A percentile compares a stretch with the other conserved stretches of the same genome.
Evolutionary conservation across 2,797 vertebrate genomes (phyloP).

Genomic region (Acipenser oxyrinchus): DNA sequence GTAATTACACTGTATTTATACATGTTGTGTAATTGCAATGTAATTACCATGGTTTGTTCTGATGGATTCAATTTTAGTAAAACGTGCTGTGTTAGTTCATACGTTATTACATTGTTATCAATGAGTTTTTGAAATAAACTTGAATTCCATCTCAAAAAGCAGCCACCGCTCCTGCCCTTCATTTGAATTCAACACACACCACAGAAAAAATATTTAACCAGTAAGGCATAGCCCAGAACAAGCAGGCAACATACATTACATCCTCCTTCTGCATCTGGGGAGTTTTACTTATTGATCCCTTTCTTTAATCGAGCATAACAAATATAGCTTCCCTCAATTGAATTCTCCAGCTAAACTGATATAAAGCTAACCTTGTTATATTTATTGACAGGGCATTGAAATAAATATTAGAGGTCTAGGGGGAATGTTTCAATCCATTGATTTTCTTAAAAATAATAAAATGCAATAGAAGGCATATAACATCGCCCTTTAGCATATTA

Average conservation of each 20-base stretch:
- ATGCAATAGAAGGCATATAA: constrained; percentile 54
- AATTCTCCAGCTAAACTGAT: constrained; percentile 73
- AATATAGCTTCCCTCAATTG: constrained; percentile 75
- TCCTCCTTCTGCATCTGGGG: constrained; percentile 19
- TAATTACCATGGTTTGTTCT: too few relatives aligned
- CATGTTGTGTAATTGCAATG: too few relatives aligned
- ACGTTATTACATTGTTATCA: too few relatives aligned
- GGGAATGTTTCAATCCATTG: constrained; percentile 74
- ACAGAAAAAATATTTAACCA: constrained; percentile 14
- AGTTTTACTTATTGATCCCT: constrained; percentile 48
- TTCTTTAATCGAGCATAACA: constrained; percentile 77
- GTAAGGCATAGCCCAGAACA: constrained; percentile 24
- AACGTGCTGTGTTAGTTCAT: too few relatives aligned
- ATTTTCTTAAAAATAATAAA: constrained; percentile 75
- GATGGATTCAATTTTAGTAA: too few relatives aligned
- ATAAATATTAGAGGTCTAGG: constrained; percentile 82
- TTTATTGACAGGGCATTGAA: constrained; percentile 90
- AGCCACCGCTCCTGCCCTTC: neutral
- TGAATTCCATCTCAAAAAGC: neutral
- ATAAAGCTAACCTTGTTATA: constrained; percentile 87
- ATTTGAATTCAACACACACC: neutral
- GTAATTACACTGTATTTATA: too few relatives aligned
- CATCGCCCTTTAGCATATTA: constrained; percentile 77
- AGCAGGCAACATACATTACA: constrained; percentile 28
- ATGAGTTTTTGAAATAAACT: too few relatives aligned